Conservation (phyloP, 92 coral and sea anemone genomes). For the Montipora capitata region DNA sequence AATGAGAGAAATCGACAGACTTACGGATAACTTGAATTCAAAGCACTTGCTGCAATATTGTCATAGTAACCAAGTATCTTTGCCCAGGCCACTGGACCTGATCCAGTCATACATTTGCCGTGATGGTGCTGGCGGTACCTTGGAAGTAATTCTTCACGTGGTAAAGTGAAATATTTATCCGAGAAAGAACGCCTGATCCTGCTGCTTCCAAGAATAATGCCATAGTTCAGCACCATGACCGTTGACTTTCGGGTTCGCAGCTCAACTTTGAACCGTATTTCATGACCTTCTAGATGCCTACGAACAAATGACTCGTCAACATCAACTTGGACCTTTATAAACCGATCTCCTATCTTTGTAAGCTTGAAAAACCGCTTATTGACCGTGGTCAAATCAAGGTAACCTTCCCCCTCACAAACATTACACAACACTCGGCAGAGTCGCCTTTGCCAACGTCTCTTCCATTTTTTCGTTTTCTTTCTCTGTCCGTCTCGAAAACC, state of each 20-base stretch:
- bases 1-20: constrained; percentile 11
- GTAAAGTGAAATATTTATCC: constrained; percentile 59
- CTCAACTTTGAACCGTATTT: constrained; percentile 87
- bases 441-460: constrained; percentile 87
- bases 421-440: constrained; percentile 84
- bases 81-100: constrained; percentile 96
- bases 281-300: constrained; percentile 84
- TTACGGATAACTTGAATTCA: constrained; percentile 75
- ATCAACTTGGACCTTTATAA: constrained; percentile 75
- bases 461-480: constrained; percentile 59
- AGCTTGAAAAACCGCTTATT: constrained; percentile 73
- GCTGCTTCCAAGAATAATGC: constrained; percentile 73
- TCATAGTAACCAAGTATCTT: constrained; percentile 89
- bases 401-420: constrained; percentile 77
- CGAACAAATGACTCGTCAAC: constrained; percentile 82
- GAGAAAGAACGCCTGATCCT: constrained; percentile 68
- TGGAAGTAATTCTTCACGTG: constrained; percentile 81
- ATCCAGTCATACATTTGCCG: constrained; percentile 89
- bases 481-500: constrained; percentile 73
- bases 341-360: constrained; percentile 87
- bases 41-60: constrained; percentile 73
- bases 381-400: constrained; percentile 56
- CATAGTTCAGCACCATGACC: constrained; percentile 79
- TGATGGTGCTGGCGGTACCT: constrained; percentile 82
- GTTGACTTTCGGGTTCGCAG: constrained; percentile 58